Base-by-base conservation (phyloP, 2,888 invertebrate genomes). In the Rotaria magnacalcarata region DNA sequence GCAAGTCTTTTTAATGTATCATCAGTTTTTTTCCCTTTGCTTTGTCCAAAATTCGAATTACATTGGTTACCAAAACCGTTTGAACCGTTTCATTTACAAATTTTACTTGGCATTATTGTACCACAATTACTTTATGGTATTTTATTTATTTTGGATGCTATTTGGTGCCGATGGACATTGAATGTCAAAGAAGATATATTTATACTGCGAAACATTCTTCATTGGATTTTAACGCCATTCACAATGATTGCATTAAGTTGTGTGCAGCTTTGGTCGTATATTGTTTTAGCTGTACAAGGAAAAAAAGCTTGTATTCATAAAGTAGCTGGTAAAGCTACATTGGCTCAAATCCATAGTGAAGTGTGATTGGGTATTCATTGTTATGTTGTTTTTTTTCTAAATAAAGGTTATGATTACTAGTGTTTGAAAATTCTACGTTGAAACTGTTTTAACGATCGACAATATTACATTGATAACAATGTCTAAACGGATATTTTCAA, bases 261-360 rank as follows among this genome's bases (percentile, higher is more conserved):
- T 4, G 60, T 60, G 2, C 60, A 60, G n/a, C 14, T 60, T 21
- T 75, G 75, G 75, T 75, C 75, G 43, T 75, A 75, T 75, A 41
- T 43, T 75, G 75, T 75, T 21, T 43, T 75, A 41, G 41, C 75
- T 75, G 43, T 27, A 43, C 41, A 27, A 43, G 75, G 75, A 75
- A 75, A 75, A 21, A 34, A n/a, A 21, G 75, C 75, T 43, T 75
- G 75, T 75, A 75, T 75, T 21, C 75, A 75, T 24, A 41, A 24
- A 75, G 75, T 75, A 10, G 75, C 75, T 7, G 75, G 75, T 8
- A 75, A 75, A 43, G 75, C 75, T 21, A 75, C 75, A 43, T 43
- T 75, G 43, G 75, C 75, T 75, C 41, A 75, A 43, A 43, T 75
- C 7, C 43, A 60, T 11, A 60, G 60, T 60, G 16, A 4, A 16